These are phyloP conservation scores for Meandrusa payeni DNA, from an alignment of 2,888 invertebrate genomes.

Conservation along the genomic window DNA sequence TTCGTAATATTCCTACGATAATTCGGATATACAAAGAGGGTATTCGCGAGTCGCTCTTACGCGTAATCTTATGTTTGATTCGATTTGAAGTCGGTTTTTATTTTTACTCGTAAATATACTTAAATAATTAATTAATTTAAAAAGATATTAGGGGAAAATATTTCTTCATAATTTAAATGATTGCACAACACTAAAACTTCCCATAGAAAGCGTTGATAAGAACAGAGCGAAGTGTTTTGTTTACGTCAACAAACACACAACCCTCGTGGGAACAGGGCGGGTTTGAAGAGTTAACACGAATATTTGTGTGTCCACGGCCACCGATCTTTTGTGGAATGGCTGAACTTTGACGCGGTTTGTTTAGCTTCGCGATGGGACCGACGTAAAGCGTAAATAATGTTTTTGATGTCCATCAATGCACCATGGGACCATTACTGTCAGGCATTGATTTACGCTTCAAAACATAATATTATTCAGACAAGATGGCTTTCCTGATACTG, in stretches of 20 bases:
- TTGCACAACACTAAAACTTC: too few species aligned
- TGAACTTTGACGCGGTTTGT: constrained; percentile 19
- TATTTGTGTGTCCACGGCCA: constrained; percentile 11
- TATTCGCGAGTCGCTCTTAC: too few species aligned
- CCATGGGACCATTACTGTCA: constrained; percentile 1
- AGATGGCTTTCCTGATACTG: too few species aligned
- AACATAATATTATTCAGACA: background rate
- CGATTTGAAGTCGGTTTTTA: too few species aligned
- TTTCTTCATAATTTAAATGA: too few species aligned
- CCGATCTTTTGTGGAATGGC: constrained; percentile 12
- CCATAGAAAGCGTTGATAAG: too few species aligned
- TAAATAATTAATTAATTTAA: too few species aligned
- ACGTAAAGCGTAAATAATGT: constrained; percentile 9
- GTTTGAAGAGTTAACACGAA: constrained; percentile 16
- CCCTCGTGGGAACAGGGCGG: constrained; percentile 21
- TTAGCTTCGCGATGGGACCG: constrained; percentile 9
- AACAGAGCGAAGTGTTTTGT: constrained; percentile 10
- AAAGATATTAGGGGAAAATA: too few species aligned
- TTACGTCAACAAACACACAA: constrained; percentile 4
- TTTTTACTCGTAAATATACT: too few species aligned
- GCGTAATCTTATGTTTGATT: too few species aligned
- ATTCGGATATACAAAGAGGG: too few species aligned
- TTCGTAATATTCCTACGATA: too few species aligned
- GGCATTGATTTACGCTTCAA: background rate
- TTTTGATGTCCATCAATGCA: constrained; percentile 22